Evolutionary conservation across 2,113 vertebrate genomes (phyloP).

Genomic region (Saguinus imperator): DNA sequence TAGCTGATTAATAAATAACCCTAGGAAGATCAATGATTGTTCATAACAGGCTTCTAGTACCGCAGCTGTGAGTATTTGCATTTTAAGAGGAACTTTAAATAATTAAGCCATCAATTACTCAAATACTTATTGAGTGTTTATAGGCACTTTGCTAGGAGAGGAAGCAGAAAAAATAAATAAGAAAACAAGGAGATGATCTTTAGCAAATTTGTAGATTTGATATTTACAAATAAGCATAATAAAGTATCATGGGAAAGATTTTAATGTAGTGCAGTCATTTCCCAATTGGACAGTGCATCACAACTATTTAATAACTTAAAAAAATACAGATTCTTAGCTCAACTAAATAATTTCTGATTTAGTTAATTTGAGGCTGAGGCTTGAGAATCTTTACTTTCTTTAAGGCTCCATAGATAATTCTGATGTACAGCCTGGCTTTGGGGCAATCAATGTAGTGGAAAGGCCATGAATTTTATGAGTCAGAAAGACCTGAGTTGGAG

Average conservation of each 20-base stretch:
- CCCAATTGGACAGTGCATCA: neutral
- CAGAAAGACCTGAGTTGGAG: neutral
- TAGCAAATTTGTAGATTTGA: slow-evolving; percentile 34
- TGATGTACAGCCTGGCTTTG: neutral
- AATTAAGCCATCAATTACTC: slow-evolving; percentile 77
- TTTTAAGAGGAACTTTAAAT: slow-evolving; percentile 75
- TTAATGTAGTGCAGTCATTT: neutral
- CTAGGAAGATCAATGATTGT: slow-evolving; percentile 62
- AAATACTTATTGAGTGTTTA: slow-evolving; percentile 65
- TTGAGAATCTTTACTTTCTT: slow-evolving; percentile 18
- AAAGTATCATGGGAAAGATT: neutral
- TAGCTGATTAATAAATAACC: slow-evolving; percentile 57
- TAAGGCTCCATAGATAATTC: neutral
- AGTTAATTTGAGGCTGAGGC: neutral
- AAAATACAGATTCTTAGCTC: neutral
- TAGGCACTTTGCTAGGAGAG: slow-evolving; percentile 42
- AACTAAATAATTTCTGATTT: neutral
- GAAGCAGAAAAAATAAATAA: slow-evolving; percentile 14
- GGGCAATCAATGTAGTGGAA: neutral
- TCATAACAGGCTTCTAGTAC: slow-evolving; percentile 58
- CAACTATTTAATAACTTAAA: neutral
- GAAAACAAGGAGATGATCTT: slow-evolving; percentile 14
- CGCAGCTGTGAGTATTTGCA: slow-evolving; percentile 72
- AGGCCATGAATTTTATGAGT: neutral
- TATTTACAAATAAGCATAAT: slow-evolving; percentile 49